Evolutionary conservation across 2,797 vertebrate species (phyloP).

Genomic region (Ctenopoma multispine): DNA sequence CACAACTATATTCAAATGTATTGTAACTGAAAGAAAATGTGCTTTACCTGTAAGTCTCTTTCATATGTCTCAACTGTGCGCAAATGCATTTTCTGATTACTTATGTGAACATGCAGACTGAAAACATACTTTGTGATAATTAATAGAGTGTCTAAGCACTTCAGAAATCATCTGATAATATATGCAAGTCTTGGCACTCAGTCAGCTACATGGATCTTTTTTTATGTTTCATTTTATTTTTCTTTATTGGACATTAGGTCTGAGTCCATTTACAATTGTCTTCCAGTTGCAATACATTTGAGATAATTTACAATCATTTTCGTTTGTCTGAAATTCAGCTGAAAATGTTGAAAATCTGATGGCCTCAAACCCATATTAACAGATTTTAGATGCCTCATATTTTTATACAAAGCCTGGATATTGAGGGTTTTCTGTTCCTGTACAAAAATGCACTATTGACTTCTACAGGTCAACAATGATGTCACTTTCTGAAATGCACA

Average conservation of each 20-base stretch:
- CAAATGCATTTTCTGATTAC: conserved; percentile 22
- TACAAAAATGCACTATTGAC: conserved; percentile 75
- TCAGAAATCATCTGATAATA: conserved; percentile 14
- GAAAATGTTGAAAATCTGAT: conserved; percentile 20
- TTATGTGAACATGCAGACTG: conserved; percentile 15
- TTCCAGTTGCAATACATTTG: conserved; percentile 46
- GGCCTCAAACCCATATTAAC: conserved; percentile 21
- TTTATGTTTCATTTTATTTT: conserved; percentile 25
- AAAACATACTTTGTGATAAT: conserved; percentile 6
- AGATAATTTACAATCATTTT: conserved; percentile 31
- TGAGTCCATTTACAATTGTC: conserved; percentile 14
- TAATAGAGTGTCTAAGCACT: conserved; percentile 22
- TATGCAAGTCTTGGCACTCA: conserved; percentile 50
- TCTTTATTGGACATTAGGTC: conserved; percentile 8
- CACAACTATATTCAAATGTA: conserved; percentile 30
- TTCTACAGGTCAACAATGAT: conserved; percentile 73
- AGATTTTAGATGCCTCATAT: conserved; percentile 54
- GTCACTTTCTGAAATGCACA: conserved; percentile 77
- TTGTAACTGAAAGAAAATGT: conserved; percentile 26
- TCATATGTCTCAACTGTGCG: conserved; percentile 17
- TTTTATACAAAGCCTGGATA: conserved; percentile 62
- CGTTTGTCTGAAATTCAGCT: conserved; percentile 18
- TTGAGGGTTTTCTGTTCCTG: conserved; percentile 7
- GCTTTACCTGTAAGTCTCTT: conserved; percentile 25
- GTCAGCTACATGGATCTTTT: conserved; percentile 17